phyloP scores from a whole-genome alignment of 2,797 vertebrate genomes.

The Carcharodon carcharias region DNA sequence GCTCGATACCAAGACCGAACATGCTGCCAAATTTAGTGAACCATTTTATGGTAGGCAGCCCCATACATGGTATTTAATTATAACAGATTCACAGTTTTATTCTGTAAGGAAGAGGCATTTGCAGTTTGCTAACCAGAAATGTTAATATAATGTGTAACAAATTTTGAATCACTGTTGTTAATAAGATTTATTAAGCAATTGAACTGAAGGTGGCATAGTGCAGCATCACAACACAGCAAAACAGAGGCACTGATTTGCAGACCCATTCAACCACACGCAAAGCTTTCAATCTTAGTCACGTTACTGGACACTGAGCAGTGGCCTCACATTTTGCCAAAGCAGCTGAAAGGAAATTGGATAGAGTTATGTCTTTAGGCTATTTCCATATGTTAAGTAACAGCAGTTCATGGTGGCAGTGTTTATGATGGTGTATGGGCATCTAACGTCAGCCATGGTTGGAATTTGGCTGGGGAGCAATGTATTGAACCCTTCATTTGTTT shows the following conservation, averaged over 20 bases:
- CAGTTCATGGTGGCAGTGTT: background rate
- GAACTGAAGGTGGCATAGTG: background rate
- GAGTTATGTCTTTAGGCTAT: background rate
- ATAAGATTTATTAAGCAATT: slow-evolving; percentile 4
- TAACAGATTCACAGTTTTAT: background rate
- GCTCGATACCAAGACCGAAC: background rate
- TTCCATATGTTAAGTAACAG: background rate
- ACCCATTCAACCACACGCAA: background rate
- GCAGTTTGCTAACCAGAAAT: background rate
- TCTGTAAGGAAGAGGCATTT: background rate
- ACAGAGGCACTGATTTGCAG: background rate
- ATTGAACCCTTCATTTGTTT: background rate
- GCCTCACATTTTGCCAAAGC: background rate
- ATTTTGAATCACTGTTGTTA: background rate
- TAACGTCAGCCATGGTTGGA: background rate
- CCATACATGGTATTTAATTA: background rate
- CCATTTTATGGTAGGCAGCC: background rate
- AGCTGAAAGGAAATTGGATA: background rate
- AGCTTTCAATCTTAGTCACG: background rate
- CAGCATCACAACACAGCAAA: background rate
- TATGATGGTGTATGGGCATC: background rate
- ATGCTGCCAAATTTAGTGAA: background rate
- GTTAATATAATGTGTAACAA: background rate
- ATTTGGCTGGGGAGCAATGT: background rate
- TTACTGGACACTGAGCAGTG: background rate